Conservation (phyloP, 2,113 vertebrate genomes). For the Aleadryas rufinucha region DNA sequence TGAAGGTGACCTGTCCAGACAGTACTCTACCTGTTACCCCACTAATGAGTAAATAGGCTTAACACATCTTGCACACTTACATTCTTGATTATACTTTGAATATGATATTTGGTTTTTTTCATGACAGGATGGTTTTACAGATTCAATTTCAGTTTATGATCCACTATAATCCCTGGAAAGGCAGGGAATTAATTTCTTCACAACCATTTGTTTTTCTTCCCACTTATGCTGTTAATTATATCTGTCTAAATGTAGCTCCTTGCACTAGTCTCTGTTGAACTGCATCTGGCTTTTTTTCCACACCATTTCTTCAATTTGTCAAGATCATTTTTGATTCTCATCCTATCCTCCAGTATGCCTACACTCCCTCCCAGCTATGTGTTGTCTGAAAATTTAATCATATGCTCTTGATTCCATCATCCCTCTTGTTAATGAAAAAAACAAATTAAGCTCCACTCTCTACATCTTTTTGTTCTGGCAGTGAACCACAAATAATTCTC, state of each 20-base stretch:
- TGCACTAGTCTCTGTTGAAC: background rate
- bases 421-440: slow-evolving; percentile 10
- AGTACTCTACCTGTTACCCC: background rate
- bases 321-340: slow-evolving; percentile 30
- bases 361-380: slow-evolving; percentile 3
- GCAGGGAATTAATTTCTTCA: background rate
- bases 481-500: slow-evolving; percentile 1
- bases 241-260: background rate
- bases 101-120: background rate
- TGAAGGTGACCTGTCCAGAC: background rate
- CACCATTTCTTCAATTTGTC: slow-evolving; percentile 29
- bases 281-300: background rate
- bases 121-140: background rate
- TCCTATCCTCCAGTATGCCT: background rate
- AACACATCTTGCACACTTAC: background rate
- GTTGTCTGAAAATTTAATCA: slow-evolving; percentile 49
- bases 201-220: background rate
- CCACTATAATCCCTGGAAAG: background rate
- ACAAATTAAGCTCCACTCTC: background rate
- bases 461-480: background rate
- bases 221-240: background rate
- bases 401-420: slow-evolving; percentile 41
- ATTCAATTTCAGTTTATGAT: background rate
- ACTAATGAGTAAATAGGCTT: background rate
- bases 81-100: background rate